Percentiles rank a stretch among this genome's conserved stretches.
phyloP scores from a whole-genome alignment of 1,140 invertebrate genomes.

The Teleogryllus occipitalis region DNA sequence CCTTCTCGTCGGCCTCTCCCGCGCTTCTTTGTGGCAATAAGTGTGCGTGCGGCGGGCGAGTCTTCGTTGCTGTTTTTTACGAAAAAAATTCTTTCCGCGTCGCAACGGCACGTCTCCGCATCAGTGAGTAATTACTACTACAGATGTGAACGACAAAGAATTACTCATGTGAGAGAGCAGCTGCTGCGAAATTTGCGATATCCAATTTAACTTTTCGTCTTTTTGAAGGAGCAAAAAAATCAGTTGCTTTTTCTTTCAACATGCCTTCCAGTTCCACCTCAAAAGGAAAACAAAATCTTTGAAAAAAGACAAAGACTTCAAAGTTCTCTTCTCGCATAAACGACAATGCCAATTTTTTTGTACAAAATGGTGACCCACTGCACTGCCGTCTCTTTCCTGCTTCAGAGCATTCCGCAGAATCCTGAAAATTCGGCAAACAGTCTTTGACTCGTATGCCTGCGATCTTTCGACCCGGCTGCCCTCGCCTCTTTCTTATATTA shows the following conservation, averaged over 20 bases:
- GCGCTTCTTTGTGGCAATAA: no score
- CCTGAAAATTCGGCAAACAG: background rate
- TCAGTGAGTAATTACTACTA: background rate
- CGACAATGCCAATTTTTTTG: no score
- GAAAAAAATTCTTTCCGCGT: background rate
- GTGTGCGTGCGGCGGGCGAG: no score
- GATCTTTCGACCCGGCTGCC: background rate
- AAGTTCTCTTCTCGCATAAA: no score
- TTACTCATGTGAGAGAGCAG: background rate
- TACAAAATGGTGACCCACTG: no score
- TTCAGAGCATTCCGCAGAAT: background rate
- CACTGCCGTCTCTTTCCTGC: no score
- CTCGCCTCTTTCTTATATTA: background rate
- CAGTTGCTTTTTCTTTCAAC: background rate
- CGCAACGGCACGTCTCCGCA: background rate
- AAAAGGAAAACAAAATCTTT: background rate
- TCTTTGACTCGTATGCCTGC: background rate
- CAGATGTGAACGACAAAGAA: background rate
- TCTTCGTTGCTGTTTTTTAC: background rate
- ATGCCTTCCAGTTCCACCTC: background rate
- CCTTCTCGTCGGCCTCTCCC: no score
- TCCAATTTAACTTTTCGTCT: background rate
- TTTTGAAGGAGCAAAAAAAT: background rate
- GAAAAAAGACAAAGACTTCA: background rate
- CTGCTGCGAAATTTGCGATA: background rate